Base-by-base conservation (phyloP, 1,140 invertebrate genomes). In the Caenorhabditis tropicalis region DNA sequence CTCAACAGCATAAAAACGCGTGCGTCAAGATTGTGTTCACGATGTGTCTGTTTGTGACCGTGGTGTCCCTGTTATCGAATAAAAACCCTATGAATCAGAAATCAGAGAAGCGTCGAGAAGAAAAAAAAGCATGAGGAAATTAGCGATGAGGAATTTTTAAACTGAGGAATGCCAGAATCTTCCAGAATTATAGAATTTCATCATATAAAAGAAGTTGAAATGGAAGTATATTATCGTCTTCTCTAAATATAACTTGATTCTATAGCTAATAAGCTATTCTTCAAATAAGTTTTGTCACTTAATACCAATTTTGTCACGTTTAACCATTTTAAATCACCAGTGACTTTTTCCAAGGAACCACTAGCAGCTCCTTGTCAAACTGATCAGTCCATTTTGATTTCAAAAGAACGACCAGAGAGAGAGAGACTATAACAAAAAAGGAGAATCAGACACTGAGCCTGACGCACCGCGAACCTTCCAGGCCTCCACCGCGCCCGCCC, bases 391-490 rank as follows among this genome's bases (percentile, higher is more conserved):
- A 16, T 7, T 4, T 2, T 46, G 43, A 46, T 4, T n/a, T 70
- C 15, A 33, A 70, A 70, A 70, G 19, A 19, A 19, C n/a, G 29
- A 70, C 10, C 33, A 19, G 31, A 31, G 60, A 70, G 24, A 70
- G 31, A 12, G 12, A 12, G 5, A 33, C 10, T 10, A 16, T 24
- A 15, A 21, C 15, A 19, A 19, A 43, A 43, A 9, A 21, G 36
- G 36, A 74, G 36, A 27, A 29, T 16, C 36, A 74, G 65, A 24
- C 65, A 43, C 6, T 10, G 65, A 43, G 65, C 65, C 9, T 46
- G 36, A 9, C 36, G 21, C 33, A 24, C 33, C 65, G 33, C 65
- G 65, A 74, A 74, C 36, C 65, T 74, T 74, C 65, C 65, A 74
- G 65, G n/a, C 65, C n/a, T 6, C 19, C 36, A 16, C 10, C 29